Evolutionary conservation across 2,888 invertebrate genomes (phyloP), one percentile per base, ranked within the genome.

Genomic region (Palloptera scutellata): DNA sequence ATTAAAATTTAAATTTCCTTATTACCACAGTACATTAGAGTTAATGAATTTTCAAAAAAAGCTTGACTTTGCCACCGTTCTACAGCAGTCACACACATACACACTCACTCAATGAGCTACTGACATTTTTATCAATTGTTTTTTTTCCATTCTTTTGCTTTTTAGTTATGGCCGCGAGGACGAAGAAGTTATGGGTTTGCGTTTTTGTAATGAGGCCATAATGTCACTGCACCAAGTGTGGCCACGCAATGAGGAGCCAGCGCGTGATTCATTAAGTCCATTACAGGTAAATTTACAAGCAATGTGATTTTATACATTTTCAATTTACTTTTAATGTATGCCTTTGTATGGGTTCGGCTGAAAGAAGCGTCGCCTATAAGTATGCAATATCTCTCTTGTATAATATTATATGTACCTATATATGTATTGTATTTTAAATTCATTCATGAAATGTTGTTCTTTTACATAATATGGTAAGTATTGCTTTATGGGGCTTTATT

Each of bases 161-260:
- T 40, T 19, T 83, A 91, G 91, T 75, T 98, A 98, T 82, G 98
- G 98, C 0, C 88, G 98, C 58, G 98, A 98, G 86, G 98, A 98
- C 83, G 94, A 98, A 83, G 98, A 98, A 86, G 98, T 98, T 30
- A 94, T 98, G 91, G 98, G 98, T 0, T 88, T 98, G 74, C 96
- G 97, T 80, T 98, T 98, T 87, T 95, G 97, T 87, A 98, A 98
- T 84, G 98, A 98, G 86, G 94, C 97, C 64, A 92, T 97, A 81
- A 92, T 97, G 91, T 94, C 96, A 79, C 88, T 96, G 66, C 91
- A 93, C 63, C 95, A 95, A 83, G 88, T 96, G 61, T 94, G 93
- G 87, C 95, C 95, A 0, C 88, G 89, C 12, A 82, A 85, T 75
- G 85, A 87, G 76, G 90, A 91, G 76, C 88, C 89, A 0, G 87